Percentiles rank a stretch among this genome's conserved stretches.
Evolutionary conservation across 2,797 vertebrate genomes (phyloP).

Genomic region (Sylvilagus floridanus): DNA sequence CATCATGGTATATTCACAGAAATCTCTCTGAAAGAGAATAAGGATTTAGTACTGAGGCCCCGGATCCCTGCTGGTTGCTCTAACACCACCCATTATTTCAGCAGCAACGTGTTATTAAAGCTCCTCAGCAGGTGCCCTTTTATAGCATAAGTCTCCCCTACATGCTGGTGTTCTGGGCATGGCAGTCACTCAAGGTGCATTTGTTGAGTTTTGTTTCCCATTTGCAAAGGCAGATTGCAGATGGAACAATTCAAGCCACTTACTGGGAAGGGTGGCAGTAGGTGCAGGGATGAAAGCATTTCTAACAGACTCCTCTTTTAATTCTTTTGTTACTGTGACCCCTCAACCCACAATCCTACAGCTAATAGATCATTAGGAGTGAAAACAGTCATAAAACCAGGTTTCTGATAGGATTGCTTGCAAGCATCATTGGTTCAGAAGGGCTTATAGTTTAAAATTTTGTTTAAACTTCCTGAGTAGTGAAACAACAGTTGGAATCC

Average conservation of each 20-base stretch:
- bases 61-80: not conserved
- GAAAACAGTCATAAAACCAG: not conserved
- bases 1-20: not conserved
- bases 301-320: not conserved
- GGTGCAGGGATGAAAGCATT: not conserved
- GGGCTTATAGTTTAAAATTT: not conserved
- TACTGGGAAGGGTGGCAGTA: not conserved
- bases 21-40: conserved; percentile 21
- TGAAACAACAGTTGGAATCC: not conserved
- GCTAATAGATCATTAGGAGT: not conserved
- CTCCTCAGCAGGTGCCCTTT: not conserved
- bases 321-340: not conserved
- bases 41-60: not conserved
- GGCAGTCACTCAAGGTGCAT: not conserved
- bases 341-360: not conserved
- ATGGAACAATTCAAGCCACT: not conserved
- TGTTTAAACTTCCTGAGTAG: not conserved
- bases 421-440: conserved; percentile 1
- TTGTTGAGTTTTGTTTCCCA: conserved; percentile 41
- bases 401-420: not conserved
- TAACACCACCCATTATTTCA: not conserved
- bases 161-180: not conserved
- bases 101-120: not conserved
- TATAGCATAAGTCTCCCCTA: not conserved
- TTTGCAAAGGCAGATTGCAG: conserved; percentile 36